A percentile compares a stretch with the other conserved stretches of the same genome.
phyloP scores from a whole-genome alignment of 2,888 invertebrate species.

The Quadriops clusia region DNA sequence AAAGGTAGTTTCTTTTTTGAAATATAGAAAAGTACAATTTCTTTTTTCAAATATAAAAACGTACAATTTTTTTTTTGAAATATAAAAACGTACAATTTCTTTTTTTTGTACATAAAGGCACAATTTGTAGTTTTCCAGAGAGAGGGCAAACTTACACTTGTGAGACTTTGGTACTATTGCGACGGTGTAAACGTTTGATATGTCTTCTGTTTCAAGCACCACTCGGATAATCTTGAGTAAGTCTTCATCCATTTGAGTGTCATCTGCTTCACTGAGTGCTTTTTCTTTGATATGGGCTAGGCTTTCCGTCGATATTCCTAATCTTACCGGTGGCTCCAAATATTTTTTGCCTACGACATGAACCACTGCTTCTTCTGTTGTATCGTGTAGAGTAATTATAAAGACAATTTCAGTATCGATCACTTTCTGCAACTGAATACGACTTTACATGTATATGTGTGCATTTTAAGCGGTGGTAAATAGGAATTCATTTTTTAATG shows the following conservation, averaged over 20 bases:
- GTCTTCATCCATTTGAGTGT: constrained; percentile 20
- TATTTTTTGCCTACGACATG: constrained; percentile 43
- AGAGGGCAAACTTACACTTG: too few relatives aligned
- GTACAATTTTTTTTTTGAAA: too few relatives aligned
- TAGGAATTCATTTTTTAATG: constrained; percentile 9
- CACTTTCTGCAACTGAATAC: constrained; percentile 30
- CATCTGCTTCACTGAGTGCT: constrained; percentile 29
- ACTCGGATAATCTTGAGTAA: constrained; percentile 21
- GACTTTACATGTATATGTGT: too few relatives aligned
- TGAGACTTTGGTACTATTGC: constrained; percentile 6
- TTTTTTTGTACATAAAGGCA: too few relatives aligned
- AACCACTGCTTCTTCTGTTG: constrained; percentile 47
- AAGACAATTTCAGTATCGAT: constrained; percentile 44
- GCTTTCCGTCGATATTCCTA: constrained; percentile 28
- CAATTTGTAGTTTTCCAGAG: too few relatives aligned
- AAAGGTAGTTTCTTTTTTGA: too few relatives aligned
- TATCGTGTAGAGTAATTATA: constrained; percentile 41
- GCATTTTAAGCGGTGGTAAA: constrained; percentile 15
- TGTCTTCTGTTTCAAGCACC: constrained; percentile 19
- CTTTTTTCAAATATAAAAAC: too few relatives aligned
- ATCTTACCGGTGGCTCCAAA: constrained; percentile 40
- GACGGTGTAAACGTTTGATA: constrained; percentile 4
- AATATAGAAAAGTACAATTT: too few relatives aligned
- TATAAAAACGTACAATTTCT: too few relatives aligned
- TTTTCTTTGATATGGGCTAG: constrained; percentile 31